A percentile compares a stretch with the other conserved stretches of the same genome.
Conservation (phyloP, 2,888 invertebrate genomes). For the Drosophila pseudotakahashii region DNA sequence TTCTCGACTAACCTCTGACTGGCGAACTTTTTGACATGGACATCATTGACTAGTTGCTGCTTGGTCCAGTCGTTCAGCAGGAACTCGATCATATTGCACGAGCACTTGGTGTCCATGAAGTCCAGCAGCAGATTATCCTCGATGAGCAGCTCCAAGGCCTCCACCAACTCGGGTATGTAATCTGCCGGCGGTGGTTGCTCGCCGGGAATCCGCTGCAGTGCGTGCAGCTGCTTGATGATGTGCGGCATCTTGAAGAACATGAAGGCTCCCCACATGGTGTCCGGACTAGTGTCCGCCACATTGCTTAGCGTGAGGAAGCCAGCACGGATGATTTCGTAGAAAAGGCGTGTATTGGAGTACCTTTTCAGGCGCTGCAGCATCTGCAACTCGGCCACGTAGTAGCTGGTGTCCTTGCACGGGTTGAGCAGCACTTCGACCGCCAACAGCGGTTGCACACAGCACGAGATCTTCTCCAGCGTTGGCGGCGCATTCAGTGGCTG, state of each 20-base stretch:
- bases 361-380: constrained; percentile 94
- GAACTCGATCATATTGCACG: constrained; percentile 94
- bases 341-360: constrained; percentile 91
- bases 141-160: constrained; percentile 93
- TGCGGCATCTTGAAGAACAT: constrained; percentile 96
- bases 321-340: constrained; percentile 94
- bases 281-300: constrained; percentile 92
- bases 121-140: constrained; percentile 94
- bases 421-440: constrained; percentile 93
- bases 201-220: constrained; percentile 82
- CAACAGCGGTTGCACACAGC: constrained; percentile 91
- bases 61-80: constrained; percentile 92
- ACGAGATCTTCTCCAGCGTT: constrained; percentile 87
- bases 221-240: constrained; percentile 89
- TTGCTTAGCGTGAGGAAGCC: constrained; percentile 96
- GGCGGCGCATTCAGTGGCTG: constrained; percentile 86
- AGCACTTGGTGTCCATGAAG: constrained; percentile 94
- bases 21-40: constrained; percentile 89
- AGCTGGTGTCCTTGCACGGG: constrained; percentile 92
- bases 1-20: constrained; percentile 83
- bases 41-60: constrained; percentile 91
- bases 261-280: constrained; percentile 97
- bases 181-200: constrained; percentile 84
- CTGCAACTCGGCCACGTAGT: constrained; percentile 92
- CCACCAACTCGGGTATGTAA: constrained; percentile 90